These are phyloP conservation scores for Ophthalmolycus amberensis DNA, from an alignment of 2,113 vertebrate genomes.

Conservation along the genomic window DNA sequence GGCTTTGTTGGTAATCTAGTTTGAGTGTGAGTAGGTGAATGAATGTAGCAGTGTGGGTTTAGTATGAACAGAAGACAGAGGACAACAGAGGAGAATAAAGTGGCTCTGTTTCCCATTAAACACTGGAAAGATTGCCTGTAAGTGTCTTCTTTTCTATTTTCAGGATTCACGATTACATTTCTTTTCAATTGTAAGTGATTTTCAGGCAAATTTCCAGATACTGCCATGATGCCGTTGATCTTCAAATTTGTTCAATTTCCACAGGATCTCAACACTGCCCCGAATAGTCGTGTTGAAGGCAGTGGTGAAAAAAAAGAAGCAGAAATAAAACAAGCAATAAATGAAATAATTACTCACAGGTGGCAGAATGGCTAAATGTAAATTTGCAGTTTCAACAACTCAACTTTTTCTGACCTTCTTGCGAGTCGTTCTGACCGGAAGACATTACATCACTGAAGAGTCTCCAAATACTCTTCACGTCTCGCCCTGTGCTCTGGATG, in stretches of 20 bases:
- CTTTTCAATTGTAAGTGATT: neutral
- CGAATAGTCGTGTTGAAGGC: neutral
- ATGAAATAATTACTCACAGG: neutral
- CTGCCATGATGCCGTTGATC: neutral
- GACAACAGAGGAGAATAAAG: slow-evolving; percentile 12
- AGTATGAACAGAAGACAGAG: slow-evolving; percentile 27
- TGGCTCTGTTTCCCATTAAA: slow-evolving; percentile 2
- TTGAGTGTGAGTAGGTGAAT: slow-evolving; percentile 42
- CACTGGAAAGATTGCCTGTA: neutral
- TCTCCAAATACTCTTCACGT: neutral
- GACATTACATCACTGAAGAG: neutral
- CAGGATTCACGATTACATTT: neutral
- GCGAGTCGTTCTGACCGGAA: neutral
- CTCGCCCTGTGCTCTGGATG: slow-evolving; percentile 3
- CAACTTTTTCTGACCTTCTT: neutral
- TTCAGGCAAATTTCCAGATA: neutral
- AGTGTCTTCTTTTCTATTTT: neutral
- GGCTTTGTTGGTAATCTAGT: slow-evolving; percentile 55
- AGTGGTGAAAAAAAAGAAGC: neutral
- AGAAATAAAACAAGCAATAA: neutral
- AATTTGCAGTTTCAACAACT: neutral
- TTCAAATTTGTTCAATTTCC: neutral
- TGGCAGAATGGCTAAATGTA: neutral
- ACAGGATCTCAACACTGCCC: neutral
- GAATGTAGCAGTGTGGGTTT: slow-evolving; percentile 5